Conservation (phyloP, 2,888 invertebrate species). For the Sinopyrophorus schimmeli region DNA sequence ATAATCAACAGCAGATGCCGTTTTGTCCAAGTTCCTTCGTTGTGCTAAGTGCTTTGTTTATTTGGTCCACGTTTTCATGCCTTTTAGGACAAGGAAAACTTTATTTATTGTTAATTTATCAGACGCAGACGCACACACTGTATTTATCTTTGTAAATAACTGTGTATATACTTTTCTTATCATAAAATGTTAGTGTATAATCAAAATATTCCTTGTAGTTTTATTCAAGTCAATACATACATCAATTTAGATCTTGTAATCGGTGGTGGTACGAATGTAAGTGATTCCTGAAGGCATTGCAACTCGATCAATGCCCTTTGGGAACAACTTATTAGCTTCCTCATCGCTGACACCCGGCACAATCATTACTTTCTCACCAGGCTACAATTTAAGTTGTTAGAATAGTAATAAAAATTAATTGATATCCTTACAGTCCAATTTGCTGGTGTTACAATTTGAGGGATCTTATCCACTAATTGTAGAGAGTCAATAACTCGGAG, state of each 20-base stretch:
- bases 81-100: no score
- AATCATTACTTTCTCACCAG: slow-evolving; percentile 80
- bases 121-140: no score
- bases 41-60: no score
- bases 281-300: slow-evolving; percentile 75
- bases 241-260: slow-evolving; percentile 60
- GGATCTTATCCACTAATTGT: slow-evolving; percentile 71
- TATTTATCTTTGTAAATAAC: no score
- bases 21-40: no score
- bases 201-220: no score
- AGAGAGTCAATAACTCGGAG: slow-evolving; percentile 81
- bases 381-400: slow-evolving; percentile 52
- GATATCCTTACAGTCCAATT: slow-evolving; percentile 49
- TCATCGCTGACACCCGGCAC: slow-evolving; percentile 69
- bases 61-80: no score
- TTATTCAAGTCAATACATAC: no score
- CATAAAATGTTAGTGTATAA: no score
- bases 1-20: no score
- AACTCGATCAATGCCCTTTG: slow-evolving; percentile 68
- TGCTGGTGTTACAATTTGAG: slow-evolving; percentile 57
- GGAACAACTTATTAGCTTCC: slow-evolving; percentile 69
- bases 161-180: no score
- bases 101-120: no score
- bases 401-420: background rate
- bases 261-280: slow-evolving; percentile 74